Conservation (phyloP, 2,113 vertebrate genomes). For the Campylorhamphus procurvoides region DNA sequence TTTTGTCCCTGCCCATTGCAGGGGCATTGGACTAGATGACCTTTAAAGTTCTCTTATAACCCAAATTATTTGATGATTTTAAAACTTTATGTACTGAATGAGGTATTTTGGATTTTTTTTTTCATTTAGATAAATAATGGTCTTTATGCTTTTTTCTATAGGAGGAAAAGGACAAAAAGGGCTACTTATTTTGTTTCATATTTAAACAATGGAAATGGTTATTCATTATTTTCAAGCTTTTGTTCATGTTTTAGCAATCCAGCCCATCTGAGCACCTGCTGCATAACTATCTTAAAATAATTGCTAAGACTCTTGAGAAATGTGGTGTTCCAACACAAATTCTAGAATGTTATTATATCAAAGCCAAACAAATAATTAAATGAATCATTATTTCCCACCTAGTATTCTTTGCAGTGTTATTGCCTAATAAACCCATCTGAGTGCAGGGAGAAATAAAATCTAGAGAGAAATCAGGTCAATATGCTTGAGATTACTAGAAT, state of each 20-base stretch:
- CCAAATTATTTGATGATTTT: not conserved
- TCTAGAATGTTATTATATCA: not conserved
- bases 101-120: not conserved
- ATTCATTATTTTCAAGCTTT: not conserved
- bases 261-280: not conserved
- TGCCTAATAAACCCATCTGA: not conserved
- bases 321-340: not conserved
- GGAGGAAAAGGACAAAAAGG: not conserved
- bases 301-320: not conserved
- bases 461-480: not conserved
- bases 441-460: not conserved
- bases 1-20: not conserved
- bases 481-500: not conserved
- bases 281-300: not conserved
- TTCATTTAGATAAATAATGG: not conserved
- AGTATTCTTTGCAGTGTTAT: not conserved
- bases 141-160: not conserved
- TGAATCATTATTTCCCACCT: slow-evolving; percentile 1
- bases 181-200: not conserved
- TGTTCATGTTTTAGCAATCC: not conserved
- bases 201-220: not conserved
- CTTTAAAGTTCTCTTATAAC: not conserved
- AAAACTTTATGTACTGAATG: not conserved
- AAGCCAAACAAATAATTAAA: slow-evolving; percentile 22
- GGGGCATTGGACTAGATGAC: not conserved